Evolutionary conservation across 2,888 invertebrate genomes (phyloP).

Genomic region (Luperina nickerlii): DNA sequence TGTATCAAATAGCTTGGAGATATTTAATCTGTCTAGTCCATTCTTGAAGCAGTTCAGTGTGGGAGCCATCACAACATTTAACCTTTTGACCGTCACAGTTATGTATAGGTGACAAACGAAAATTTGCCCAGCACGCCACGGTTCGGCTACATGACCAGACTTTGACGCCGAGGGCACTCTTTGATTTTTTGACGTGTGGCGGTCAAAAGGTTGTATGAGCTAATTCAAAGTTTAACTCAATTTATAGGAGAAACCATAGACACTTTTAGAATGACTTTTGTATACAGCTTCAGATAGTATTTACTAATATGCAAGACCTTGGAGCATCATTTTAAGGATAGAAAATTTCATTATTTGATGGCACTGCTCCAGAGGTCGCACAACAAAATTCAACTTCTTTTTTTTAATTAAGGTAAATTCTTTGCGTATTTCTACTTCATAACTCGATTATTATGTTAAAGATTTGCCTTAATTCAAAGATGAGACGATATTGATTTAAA

Average conservation of each 20-base stretch:
- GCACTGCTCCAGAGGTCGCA: background rate
- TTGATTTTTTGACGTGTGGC: too few relatives aligned
- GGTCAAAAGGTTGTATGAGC: too few relatives aligned
- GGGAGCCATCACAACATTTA: too few relatives aligned
- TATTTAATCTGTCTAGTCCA: too few relatives aligned
- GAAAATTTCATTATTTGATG: background rate
- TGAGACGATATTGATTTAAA: background rate
- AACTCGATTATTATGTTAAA: conserved; percentile 47
- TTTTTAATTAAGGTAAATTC: conserved; percentile 30
- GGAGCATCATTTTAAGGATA: background rate
- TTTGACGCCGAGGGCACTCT: too few relatives aligned
- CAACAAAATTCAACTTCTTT: background rate
- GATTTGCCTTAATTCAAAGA: conserved; percentile 40
- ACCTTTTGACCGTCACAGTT: too few relatives aligned
- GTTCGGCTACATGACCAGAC: too few relatives aligned
- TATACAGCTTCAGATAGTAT: background rate
- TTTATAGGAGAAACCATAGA: background rate
- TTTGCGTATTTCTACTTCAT: conserved; percentile 31
- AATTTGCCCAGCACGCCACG: too few relatives aligned
- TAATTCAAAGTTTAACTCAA: background rate
- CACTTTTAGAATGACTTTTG: background rate
- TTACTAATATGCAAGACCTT: background rate
- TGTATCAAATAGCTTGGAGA: too few relatives aligned
- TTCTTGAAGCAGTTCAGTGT: too few relatives aligned
- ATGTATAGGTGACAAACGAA: too few relatives aligned